These are phyloP conservation scores for Yponomeuta plumbellus DNA, from an alignment of 2,888 invertebrate genomes.

Conservation along the genomic window DNA sequence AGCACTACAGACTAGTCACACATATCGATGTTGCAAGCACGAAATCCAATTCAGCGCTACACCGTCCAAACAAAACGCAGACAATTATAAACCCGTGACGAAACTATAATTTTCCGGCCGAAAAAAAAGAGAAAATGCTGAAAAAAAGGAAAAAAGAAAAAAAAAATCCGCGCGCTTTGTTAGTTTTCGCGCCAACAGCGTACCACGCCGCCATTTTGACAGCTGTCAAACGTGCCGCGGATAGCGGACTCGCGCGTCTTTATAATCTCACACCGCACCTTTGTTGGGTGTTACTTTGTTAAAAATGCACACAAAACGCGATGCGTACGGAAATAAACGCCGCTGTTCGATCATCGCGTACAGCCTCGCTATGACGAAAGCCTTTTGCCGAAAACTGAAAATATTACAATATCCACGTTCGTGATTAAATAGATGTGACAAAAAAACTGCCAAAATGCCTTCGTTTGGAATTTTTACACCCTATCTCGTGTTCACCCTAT, in stretches of 20 bases:
- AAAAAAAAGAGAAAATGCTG: constrained; percentile 1
- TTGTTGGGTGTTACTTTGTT: constrained; percentile 17
- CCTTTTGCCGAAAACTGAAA: background rate
- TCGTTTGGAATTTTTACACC: too few relatives aligned
- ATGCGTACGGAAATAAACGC: constrained; percentile 13
- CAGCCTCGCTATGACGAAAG: background rate
- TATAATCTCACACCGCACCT: constrained; percentile 43
- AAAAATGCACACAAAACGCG: constrained; percentile 19
- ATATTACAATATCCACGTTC: background rate
- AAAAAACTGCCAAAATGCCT: too few relatives aligned
- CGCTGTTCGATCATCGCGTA: background rate
- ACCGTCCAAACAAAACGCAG: constrained; percentile 46
- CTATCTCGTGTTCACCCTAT: too few relatives aligned
- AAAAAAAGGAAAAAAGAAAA: constrained; percentile 34
- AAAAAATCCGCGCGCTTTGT: constrained; percentile 43
- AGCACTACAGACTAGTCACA: constrained; percentile 20
- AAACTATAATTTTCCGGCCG: constrained; percentile 64
- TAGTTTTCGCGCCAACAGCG: constrained; percentile 63
- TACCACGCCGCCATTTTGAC: constrained; percentile 56
- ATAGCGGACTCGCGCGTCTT: constrained; percentile 48
- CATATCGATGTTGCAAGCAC: constrained; percentile 51
- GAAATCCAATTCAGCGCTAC: constrained; percentile 64
- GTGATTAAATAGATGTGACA: background rate
- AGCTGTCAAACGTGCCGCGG: constrained; percentile 60
- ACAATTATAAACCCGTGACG: constrained; percentile 70